Evolutionary conservation across 2,797 vertebrate genomes (phyloP), one percentile per base, ranked within the genome.

Genomic region (Hoplostethus atlanticus): DNA sequence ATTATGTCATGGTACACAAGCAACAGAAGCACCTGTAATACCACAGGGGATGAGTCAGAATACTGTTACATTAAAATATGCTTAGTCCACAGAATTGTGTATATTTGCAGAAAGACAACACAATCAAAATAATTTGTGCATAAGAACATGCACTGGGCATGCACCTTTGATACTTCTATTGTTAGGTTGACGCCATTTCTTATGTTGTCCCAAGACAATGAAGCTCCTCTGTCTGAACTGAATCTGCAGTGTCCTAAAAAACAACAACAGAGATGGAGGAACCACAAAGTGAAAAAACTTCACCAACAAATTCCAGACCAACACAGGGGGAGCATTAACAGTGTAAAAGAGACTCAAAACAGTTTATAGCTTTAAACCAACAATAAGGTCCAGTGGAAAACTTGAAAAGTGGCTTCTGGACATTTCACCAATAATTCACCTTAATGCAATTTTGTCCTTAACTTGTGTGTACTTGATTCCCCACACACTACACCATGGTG

Each of bases 161-260:
- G 1, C 93, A 99, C 98, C 97, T 99, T 99, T 81, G 96, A 93
- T 57, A 97, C 84, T 40, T 97, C 96, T 79, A 96, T 67, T n/a
- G 96, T 95, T 31, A 88, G 50, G 55, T 92, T 88, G 42, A 90
- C 90, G 0, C 94, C 96, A 50, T 94, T 87, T 65, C 87, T 77
- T 17, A 96, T 93, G 25, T 93, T 92, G 76, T 95, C 89, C 77
- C 90, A 90, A 0, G 93, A 95, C 2, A 97, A 71, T 34, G 94
- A 73, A 30, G 82, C 88, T 64, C 95, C 95, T 0, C 76, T 51
- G 2, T 86, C 61, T 1, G 87, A 54, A 70, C 78, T 92, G 78
- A 95, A 96, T 68, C 93, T 93, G 88, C 93, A 95, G 0, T 91
- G 89, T 21, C 73, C 95, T 96, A 44, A 56, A n/a, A 44, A 61